Evolutionary conservation across 2,888 invertebrate genomes (phyloP).

Genomic region (Eudemis profundana): DNA sequence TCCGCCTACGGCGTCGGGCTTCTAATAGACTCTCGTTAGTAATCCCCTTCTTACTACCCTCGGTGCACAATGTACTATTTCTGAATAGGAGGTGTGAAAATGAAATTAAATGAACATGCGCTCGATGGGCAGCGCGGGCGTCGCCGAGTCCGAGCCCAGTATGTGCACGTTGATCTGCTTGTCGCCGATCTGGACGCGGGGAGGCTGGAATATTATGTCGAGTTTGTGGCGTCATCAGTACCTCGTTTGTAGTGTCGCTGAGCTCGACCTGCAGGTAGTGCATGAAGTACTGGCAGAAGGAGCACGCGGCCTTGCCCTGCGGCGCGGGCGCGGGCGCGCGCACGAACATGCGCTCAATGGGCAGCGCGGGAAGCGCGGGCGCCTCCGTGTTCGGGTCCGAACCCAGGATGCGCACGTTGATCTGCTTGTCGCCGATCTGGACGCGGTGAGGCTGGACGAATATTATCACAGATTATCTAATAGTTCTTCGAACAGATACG

Average conservation of each 20-base stretch:
- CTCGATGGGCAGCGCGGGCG: constrained; percentile 75
- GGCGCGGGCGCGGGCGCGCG: constrained; percentile 56
- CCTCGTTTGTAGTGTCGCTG: constrained; percentile 88
- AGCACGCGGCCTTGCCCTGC: constrained; percentile 84
- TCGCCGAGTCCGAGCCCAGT: constrained; percentile 49
- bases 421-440: constrained; percentile 54
- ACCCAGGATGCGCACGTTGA: constrained; percentile 61
- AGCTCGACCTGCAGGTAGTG: constrained; percentile 91
- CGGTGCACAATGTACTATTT: no score
- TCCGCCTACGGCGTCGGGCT: no score
- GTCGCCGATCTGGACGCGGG: constrained; percentile 52
- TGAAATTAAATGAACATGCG: constrained; percentile 79
- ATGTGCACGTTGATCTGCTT: constrained; percentile 64
- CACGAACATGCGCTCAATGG: constrained; percentile 79
- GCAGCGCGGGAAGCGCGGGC: constrained; percentile 60
- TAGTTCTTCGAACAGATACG: no score
- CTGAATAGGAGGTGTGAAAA: no score
- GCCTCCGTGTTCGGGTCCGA: constrained; percentile 42
- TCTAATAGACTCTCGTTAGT: no score
- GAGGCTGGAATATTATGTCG: constrained; percentile 54
- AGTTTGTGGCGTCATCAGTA: no score
- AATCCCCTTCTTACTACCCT: no score
- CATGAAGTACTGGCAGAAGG: constrained; percentile 93
- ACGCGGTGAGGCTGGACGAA: constrained; percentile 57
- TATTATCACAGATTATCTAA: no score